Evolutionary conservation across 1,140 invertebrate genomes (phyloP), one percentile per base, ranked within the genome.

Genomic region (Drosophila virilis): DNA sequence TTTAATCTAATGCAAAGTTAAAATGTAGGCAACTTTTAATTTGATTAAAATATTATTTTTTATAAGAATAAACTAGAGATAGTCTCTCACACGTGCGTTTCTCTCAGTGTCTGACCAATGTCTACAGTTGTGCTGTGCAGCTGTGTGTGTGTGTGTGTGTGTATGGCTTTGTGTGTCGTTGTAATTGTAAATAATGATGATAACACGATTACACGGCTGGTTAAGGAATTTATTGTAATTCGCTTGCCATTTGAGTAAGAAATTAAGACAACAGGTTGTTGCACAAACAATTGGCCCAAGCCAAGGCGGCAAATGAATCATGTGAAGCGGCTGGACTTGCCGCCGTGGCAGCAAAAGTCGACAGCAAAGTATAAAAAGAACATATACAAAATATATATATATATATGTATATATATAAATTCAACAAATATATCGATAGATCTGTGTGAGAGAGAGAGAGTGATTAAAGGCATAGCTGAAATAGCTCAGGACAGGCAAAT

Each of bases 171-270:
- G 65, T 51, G 33, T 55, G 60, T 74, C 84, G 72, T 69, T 79
- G 60, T 79, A 80, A 80, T 80, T 80, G 77, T 84, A 84, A 85
- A 84, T 84, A 84, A 80, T 85, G 77, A 85, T 84, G 81, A 84
- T 84, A 84, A 84, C 77, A 67, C 81, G 81, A 84, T 85, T 84
- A 85, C 74, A 84, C 59, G 65, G 74, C 65, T 80, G 64, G 77
- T 74, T 80, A 84, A 77, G 73, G 81, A 84, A 84, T 84, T 84
- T 84, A 84, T 84, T 84, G 74, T 85, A 84, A 77, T 84, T 82
- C 79, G 57, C 42, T 67, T 32, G 78, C 77, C 72, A 80, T 75
- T 76, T 75, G 66, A 83, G 71, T 75, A 67, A 83, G 75, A 82
- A 82, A 82, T 82, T 83, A 83, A 83, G 80, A 55, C 78, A 80